Conservation (phyloP, 2,888 invertebrate genomes). For the Synanthedon myopaeformis region DNA sequence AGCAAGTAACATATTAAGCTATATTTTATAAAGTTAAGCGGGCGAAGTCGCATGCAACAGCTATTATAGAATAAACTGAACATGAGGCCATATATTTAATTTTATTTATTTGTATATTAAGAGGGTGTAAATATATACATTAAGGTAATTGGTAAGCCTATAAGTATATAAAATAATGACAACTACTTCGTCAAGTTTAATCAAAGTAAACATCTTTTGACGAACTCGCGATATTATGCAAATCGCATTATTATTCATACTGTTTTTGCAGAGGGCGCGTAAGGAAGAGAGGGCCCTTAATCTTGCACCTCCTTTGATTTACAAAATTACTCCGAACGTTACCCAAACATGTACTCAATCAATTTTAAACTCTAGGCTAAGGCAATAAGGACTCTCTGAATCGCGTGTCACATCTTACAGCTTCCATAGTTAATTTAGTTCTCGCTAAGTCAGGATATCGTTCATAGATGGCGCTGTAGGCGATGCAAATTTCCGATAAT, state of each 20-base stretch:
- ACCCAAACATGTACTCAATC: conserved; percentile 6
- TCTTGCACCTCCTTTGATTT: conserved; percentile 33
- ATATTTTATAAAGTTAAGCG: too few relatives aligned
- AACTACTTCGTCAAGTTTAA: conserved; percentile 38
- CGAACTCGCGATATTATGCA: conserved; percentile 58
- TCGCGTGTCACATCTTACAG: too few relatives aligned
- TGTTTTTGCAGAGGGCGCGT: conserved; percentile 62
- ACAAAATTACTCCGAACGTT: conserved; percentile 24
- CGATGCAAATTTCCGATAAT: conserved; percentile 64
- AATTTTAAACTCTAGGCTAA: conserved; percentile 18
- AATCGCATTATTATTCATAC: conserved; percentile 67
- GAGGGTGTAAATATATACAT: too few relatives aligned
- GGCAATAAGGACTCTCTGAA: not conserved
- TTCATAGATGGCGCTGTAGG: conserved; percentile 60
- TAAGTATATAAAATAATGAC: conserved; percentile 1
- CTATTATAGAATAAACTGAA: too few relatives aligned
- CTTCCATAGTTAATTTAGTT: too few relatives aligned
- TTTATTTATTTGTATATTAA: too few relatives aligned
- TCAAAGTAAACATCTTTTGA: conserved; percentile 58
- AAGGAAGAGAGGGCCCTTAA: conserved; percentile 50
- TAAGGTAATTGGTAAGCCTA: too few relatives aligned
- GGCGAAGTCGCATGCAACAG: too few relatives aligned
- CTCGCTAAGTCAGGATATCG: conserved; percentile 8
- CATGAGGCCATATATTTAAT: too few relatives aligned
- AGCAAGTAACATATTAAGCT: too few relatives aligned